Evolutionary conservation across 1,140 invertebrate genomes (phyloP), one percentile per base, ranked within the genome.

Genomic region (Potamilus streckersoni): DNA sequence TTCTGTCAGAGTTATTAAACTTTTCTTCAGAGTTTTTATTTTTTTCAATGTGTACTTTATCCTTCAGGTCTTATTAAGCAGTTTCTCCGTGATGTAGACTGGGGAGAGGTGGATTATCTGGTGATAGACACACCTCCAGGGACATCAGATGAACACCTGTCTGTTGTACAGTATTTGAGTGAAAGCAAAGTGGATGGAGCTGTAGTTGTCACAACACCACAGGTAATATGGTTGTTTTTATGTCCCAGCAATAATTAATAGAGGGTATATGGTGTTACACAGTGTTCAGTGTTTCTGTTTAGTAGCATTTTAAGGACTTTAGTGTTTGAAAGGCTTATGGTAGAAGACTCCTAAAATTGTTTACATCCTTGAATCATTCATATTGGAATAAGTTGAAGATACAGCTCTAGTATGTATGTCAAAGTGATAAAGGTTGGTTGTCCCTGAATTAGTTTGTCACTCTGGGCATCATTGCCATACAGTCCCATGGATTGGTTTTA

Each of bases 81-180:
- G 88, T 98, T 99, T 90, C 89, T 99, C 11, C 76, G 83, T 60
- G 96, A 98, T 90, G 97, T 99, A 1, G 93, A 94, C 86, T 99
- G 98, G 97, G 94, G 95, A 78, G 94, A 96, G 65, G 90, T 98
- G 23, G 97, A 99, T 91, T 98, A 94, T 90, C 91, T 99, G 38
- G 93, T 99, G 20, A 96, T 99, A 80, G 98, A 99, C 89, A 99
- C 97, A 65, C 98, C 98, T 58, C 98, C 98, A 80, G 96, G 97
- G 16, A 99, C 97, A 15, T 98, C 97, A 1, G 98, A 99, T 91
- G 97, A 99, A 89, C 97, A 99, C 85, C 95, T 99, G 71, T 96
- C 97, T 66, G 93, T 98, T 4, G 95, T 97, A 91, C 95, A 97
- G 78, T 89, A 89, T 67, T 80, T 89, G 16, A 91, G 95, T 94